Base-by-base conservation (phyloP, 2,888 invertebrate species). In the Ormyrus labotus region DNA sequence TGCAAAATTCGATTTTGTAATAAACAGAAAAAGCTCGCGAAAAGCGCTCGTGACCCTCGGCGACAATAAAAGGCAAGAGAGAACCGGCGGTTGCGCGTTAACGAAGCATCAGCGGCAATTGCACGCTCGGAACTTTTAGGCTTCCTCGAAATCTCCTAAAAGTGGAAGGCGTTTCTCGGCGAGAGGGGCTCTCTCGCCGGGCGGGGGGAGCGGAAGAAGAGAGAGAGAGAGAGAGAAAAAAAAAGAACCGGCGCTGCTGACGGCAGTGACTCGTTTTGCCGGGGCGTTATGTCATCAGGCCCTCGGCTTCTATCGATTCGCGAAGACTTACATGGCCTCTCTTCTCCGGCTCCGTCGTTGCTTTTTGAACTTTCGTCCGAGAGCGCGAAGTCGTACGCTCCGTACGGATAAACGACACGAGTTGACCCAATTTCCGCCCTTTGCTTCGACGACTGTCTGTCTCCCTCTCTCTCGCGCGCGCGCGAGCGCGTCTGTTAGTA, bases 281-380 rank as follows among this genome's bases (percentile, higher is more conserved):
- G 48, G 34, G 51, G 50, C 60, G 73, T 78, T 82, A 80, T 72
- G 67, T 75, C 80, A 78, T 76, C 75, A n/a, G 71, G 83, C 64
- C 65, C 85, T 86, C 83, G 88, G 89, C 88, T 90, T 89, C 88
- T 89, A 90, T 90, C 87, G 90, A 90, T 90, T 89, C 83, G 77
- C 82, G 89, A 90, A 90, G 89, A 87, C 90, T 87, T 87, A 89
- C 81, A 80, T 82, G 83, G 82, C 34, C 68, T 60, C 53, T 53
- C 71, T 4, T 34, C 34, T 34, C 34, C 34, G 34, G 34, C 34
- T 34, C 60, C 70, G 61, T 51, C 80, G 80, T 81, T 83, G 82
- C 83, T 84, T 84, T 81, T 84, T 81, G 82, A 84, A 85, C 82
- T 85, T 85, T 84, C 83, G 85, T 81, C 78, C 78, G 79, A n/a